Conservation (phyloP, 1,140 invertebrate species). For the Caenorhabditis latens region DNA sequence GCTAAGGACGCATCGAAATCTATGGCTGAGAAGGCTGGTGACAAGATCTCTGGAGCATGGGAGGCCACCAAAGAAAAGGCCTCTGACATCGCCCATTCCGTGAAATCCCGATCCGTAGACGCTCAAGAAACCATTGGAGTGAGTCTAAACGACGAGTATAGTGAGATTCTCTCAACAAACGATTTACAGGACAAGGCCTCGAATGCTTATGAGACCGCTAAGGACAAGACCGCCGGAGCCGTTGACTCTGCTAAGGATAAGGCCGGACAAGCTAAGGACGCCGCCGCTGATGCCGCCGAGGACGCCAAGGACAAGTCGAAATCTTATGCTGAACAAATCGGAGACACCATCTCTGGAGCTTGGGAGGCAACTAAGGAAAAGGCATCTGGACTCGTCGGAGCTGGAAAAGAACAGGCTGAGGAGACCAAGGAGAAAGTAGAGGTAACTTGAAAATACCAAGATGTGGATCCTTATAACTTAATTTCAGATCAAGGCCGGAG, state of each 20-base stretch:
- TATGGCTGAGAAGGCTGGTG: neutral
- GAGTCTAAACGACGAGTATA: no score
- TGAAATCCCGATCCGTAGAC: neutral
- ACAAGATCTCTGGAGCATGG: slow-evolving; percentile 24
- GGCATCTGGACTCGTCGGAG: neutral
- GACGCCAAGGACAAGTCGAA: slow-evolving; percentile 6
- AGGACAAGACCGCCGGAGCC: slow-evolving; percentile 7
- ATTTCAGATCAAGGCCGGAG: neutral
- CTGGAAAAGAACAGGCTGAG: neutral
- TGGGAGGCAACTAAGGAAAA: neutral
- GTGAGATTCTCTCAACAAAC: no score
- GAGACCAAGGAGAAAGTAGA: neutral
- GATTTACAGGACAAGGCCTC: neutral
- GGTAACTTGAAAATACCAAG: neutral
- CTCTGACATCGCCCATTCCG: neutral
- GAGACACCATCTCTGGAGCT: slow-evolving; percentile 14
- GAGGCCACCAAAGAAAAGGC: slow-evolving; percentile 8
- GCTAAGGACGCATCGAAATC: neutral
- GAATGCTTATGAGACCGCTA: neutral
- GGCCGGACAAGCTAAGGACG: slow-evolving; percentile 8
- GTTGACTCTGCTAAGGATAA: neutral
- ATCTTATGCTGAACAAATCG: slow-evolving; percentile 12
- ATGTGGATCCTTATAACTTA: neutral
- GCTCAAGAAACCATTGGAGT: neutral
- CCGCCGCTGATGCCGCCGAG: neutral